Evolutionary conservation across 2,888 invertebrate species (phyloP).

Genomic region (Callosobruchus maculatus): DNA sequence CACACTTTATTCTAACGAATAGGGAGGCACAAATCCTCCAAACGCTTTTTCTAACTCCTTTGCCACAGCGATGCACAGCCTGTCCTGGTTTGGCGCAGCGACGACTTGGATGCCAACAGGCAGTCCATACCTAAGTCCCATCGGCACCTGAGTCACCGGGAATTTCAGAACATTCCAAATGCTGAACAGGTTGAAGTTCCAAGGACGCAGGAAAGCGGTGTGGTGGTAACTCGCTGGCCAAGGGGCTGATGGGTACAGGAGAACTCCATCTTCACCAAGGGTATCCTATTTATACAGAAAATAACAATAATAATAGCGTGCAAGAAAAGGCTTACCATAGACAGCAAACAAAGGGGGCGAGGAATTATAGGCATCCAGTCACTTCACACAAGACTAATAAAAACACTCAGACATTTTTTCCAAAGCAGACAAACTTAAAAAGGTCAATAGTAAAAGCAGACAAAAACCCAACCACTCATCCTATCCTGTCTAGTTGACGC

Average conservation of each 20-base stretch:
- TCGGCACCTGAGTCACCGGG: constrained; percentile 81
- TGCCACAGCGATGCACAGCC: constrained; percentile 71
- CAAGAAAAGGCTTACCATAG: no score
- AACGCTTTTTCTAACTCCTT: constrained; percentile 63
- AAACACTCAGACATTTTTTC: no score
- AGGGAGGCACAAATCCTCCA: constrained; percentile 69
- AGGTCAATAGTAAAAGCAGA: no score
- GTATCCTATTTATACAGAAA: constrained; percentile 51
- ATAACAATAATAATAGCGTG: not conserved
- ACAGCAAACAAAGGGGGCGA: no score
- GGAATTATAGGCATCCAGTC: no score
- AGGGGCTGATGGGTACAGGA: constrained; percentile 81
- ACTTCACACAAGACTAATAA: no score
- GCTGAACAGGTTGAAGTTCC: constrained; percentile 82
- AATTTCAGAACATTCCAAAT: constrained; percentile 80
- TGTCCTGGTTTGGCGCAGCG: constrained; percentile 66
- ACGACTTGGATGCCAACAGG: constrained; percentile 82
- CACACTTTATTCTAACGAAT: constrained; percentile 9
- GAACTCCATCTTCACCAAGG: constrained; percentile 73
- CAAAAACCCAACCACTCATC: no score
- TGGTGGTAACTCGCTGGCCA: constrained; percentile 79
- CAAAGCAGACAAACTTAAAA: no score
- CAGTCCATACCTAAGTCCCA: constrained; percentile 69
- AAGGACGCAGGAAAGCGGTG: constrained; percentile 70
- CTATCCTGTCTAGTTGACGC: no score